Conservation (phyloP, 1,140 invertebrate species). For the Acromyrmex heyeri region DNA sequence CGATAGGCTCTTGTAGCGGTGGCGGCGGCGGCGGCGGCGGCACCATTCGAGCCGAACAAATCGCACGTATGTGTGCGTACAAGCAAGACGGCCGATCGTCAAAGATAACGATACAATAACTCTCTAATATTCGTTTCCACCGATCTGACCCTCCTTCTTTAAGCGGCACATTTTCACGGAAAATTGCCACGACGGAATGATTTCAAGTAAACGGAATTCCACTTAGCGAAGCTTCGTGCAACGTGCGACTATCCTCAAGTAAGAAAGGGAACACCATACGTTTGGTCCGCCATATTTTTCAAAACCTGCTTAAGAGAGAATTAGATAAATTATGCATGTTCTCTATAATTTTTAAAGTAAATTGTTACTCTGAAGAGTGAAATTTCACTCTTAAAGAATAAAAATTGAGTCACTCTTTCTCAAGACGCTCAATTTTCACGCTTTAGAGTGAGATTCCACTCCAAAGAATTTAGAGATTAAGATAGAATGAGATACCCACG, state of each 20-base stretch:
- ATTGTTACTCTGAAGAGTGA: no score
- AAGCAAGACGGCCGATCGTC: conserved; percentile 67
- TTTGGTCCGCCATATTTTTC: no score
- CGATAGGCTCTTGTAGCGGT: conserved; percentile 75
- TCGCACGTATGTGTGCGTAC: conserved; percentile 5
- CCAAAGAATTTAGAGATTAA: no score
- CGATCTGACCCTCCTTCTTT: conserved; percentile 6
- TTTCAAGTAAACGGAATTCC: not conserved
- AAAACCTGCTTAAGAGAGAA: no score
- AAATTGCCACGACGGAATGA: not conserved
- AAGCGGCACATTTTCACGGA: conserved; percentile 6
- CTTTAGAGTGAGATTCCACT: no score
- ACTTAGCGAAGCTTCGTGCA: not conserved
- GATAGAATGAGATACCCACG: no score
- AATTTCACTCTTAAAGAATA: no score
- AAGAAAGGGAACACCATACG: no score
- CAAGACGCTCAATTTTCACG: no score
- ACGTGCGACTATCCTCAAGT: not conserved
- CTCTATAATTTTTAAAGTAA: no score
- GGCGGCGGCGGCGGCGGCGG: conserved; percentile 48
- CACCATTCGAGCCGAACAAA: conserved; percentile 69
- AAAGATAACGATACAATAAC: conserved; percentile 76
- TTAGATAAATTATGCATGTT: no score
- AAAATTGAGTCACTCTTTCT: no score
- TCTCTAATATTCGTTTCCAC: conserved; percentile 68